A percentile compares a stretch with the other conserved stretches of the same genome.
Conservation (phyloP, 2,113 vertebrate species). For the Nycticorax nycticorax region DNA sequence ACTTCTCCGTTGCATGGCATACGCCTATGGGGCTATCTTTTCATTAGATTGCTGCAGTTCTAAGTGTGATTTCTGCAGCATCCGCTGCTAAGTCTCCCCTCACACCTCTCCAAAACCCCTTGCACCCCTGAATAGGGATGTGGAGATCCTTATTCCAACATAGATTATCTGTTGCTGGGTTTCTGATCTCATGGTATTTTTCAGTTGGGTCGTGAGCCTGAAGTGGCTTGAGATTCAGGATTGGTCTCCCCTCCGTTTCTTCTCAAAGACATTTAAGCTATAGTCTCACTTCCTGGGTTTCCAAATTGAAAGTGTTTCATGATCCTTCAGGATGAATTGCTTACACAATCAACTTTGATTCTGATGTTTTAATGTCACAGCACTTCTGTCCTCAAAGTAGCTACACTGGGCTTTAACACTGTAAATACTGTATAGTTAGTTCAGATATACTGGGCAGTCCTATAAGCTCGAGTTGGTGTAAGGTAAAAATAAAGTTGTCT, state of each 20-base stretch:
- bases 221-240: background rate
- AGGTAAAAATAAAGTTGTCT: constrained; percentile 65
- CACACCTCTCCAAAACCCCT: background rate
- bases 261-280: constrained; percentile 16
- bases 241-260: background rate
- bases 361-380: constrained; percentile 61
- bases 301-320: constrained; percentile 22
- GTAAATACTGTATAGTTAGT: constrained; percentile 43
- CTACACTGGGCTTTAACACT: constrained; percentile 40
- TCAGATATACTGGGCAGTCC: constrained; percentile 45
- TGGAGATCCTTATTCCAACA: background rate
- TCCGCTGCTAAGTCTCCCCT: background rate
- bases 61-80: background rate
- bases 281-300: constrained; percentile 56
- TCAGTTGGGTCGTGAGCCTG: background rate
- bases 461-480: constrained; percentile 18
- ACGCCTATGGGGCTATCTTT: background rate
- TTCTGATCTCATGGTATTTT: background rate
- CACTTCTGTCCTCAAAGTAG: constrained; percentile 51
- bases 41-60: background rate
- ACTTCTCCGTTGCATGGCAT: background rate
- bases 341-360: constrained; percentile 48
- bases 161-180: background rate
- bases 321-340: constrained; percentile 56
- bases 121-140: background rate